phyloP scores from a whole-genome alignment of 2,888 invertebrate species.

The Minunthozetes semirufus region DNA sequence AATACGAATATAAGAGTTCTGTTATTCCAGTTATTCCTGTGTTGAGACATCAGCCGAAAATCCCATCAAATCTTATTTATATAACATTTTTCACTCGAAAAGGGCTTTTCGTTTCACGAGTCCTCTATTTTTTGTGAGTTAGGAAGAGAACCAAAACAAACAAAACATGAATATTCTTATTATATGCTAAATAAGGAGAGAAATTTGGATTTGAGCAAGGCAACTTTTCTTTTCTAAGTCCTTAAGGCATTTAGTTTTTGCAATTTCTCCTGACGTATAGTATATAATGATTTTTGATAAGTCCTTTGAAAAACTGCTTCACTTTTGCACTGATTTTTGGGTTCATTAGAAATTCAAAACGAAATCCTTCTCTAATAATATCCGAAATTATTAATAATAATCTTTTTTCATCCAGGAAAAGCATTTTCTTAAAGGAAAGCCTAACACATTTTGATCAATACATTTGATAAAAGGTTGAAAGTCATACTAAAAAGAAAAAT shows the following conservation, averaged over 20 bases:
- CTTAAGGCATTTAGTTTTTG: not conserved
- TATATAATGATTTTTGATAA: not conserved
- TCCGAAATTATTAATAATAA: no score
- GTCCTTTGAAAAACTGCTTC: not conserved
- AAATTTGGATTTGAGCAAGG: not conserved
- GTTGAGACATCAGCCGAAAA: not conserved
- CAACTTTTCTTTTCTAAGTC: not conserved
- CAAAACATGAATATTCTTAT: not conserved
- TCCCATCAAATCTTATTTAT: not conserved
- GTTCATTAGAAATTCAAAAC: no score
- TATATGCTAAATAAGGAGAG: not conserved
- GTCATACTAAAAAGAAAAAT: no score
- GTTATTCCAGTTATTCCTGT: not conserved
- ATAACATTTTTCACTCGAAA: no score
- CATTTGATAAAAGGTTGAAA: no score
- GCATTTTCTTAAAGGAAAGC: no score
- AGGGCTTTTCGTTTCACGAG: no score
- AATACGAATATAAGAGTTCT: not conserved
- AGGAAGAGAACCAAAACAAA: not conserved
- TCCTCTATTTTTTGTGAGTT: no score
- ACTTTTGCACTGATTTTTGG: no score
- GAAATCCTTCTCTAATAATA: no score
- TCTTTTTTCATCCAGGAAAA: no score
- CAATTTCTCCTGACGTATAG: not conserved
- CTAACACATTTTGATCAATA: no score